Evolutionary conservation across 35 echinoderm and acorn worm species (phyloP).

Genomic region (Ophiothrix spiculata): DNA sequence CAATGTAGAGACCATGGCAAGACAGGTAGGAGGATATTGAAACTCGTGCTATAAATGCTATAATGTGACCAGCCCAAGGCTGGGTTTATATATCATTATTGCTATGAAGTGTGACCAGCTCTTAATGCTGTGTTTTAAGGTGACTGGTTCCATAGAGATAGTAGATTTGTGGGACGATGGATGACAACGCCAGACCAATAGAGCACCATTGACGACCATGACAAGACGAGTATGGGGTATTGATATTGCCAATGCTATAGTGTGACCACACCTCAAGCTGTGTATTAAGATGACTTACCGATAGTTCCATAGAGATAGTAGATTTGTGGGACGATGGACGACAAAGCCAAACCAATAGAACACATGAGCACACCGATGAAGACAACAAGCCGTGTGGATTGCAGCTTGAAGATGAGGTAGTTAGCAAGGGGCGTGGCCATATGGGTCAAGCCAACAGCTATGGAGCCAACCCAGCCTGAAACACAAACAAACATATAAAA

Average conservation of each 20-base stretch:
- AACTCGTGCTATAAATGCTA: too few relatives aligned
- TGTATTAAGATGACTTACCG: too few relatives aligned
- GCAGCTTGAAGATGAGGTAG: background rate
- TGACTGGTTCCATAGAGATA: background rate
- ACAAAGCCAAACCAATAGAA: background rate
- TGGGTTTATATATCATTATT: too few relatives aligned
- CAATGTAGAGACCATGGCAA: too few relatives aligned
- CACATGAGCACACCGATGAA: background rate
- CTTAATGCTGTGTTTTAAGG: too few relatives aligned
- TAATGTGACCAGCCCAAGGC: too few relatives aligned
- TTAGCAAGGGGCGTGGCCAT: background rate
- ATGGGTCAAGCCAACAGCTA: background rate
- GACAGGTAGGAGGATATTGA: too few relatives aligned
- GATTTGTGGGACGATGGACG: background rate
- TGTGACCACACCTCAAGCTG: too few relatives aligned
- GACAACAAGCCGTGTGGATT: background rate
- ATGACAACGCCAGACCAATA: background rate
- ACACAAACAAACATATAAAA: too few relatives aligned
- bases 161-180: background rate
- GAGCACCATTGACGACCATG: background rate
- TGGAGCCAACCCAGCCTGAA: background rate
- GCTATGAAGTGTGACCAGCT: too few relatives aligned
- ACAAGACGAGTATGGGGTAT: background rate
- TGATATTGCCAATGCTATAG: too few relatives aligned
- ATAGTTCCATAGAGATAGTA: slow-evolving; percentile 7